phyloP scores from a whole-genome alignment of 2,113 vertebrate species.

The Albula goreensis region DNA sequence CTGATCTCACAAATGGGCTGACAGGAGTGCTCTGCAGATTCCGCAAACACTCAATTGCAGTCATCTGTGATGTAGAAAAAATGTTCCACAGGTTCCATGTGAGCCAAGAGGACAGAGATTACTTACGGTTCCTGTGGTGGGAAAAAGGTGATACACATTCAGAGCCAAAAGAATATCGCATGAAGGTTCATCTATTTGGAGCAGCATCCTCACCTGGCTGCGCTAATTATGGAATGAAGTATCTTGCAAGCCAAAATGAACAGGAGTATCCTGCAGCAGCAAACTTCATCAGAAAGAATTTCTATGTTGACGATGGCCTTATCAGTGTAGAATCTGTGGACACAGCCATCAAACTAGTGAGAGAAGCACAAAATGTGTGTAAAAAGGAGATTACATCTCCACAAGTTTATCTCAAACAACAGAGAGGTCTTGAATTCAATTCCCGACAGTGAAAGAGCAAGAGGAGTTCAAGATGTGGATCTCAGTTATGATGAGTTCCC shows the following conservation, averaged over 20 bases:
- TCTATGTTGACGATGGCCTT: constrained; percentile 14
- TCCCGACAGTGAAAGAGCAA: background rate
- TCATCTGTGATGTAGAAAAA: constrained; percentile 19
- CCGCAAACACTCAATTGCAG: constrained; percentile 7
- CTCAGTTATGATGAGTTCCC: constrained; percentile 9
- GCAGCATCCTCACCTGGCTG: constrained; percentile 6
- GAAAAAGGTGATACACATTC: background rate
- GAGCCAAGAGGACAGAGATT: background rate
- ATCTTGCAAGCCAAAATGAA: constrained; percentile 7
- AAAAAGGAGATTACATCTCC: constrained; percentile 15
- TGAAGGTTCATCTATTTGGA: constrained; percentile 6
- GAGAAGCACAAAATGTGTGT: constrained; percentile 1
- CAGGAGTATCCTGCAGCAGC: background rate
- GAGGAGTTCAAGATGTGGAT: constrained; percentile 15
- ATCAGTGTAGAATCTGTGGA: constrained; percentile 18
- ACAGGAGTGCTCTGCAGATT: constrained; percentile 11
- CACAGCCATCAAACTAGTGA: background rate
- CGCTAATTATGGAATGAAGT: constrained; percentile 14
- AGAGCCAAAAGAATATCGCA: constrained; percentile 12
- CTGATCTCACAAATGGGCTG: constrained; percentile 23
- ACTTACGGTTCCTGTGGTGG: constrained; percentile 11
- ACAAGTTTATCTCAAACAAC: constrained; percentile 20
- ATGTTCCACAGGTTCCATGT: constrained; percentile 24
- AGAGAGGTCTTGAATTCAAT: constrained; percentile 4
- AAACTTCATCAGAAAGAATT: background rate